A percentile compares a stretch with the other conserved stretches of the same genome.
Conservation (phyloP, 1,140 invertebrate species). For the Drosophila sproati region DNA sequence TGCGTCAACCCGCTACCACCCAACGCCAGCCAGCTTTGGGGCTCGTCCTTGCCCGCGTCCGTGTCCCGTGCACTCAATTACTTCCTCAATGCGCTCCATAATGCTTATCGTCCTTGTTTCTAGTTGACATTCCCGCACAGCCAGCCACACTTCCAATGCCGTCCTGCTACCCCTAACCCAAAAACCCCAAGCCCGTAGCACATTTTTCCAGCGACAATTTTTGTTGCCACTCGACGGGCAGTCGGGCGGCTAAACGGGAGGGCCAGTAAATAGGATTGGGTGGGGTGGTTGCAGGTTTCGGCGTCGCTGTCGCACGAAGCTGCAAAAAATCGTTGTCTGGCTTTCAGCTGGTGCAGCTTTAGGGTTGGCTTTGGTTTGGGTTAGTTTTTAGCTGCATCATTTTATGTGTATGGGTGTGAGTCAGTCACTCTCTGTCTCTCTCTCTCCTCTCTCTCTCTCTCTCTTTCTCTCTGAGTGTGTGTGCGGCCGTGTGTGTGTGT, state of each 20-base stretch:
- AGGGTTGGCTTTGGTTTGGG: constrained; percentile 59
- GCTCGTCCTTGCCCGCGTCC: constrained; percentile 70
- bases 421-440: not conserved
- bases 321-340: constrained; percentile 75
- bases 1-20: constrained; percentile 22
- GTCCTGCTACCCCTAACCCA: constrained; percentile 11
- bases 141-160: constrained; percentile 57
- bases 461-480: no score
- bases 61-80: constrained; percentile 81
- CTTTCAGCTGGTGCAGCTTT: constrained; percentile 61
- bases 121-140: constrained; percentile 81
- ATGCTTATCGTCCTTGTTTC: constrained; percentile 83
- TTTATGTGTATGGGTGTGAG: constrained; percentile 16
- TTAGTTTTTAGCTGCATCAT: constrained; percentile 63
- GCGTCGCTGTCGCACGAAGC: constrained; percentile 69
- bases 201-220: constrained; percentile 83
- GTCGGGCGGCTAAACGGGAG: not conserved
- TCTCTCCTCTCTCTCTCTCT: no score
- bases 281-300: constrained; percentile 26
- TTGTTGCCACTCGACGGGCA: constrained; percentile 63
- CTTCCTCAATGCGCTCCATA: constrained; percentile 83
- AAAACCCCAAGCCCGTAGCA: constrained; percentile 65
- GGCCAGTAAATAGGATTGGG: not conserved
- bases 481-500: constrained; percentile 21
- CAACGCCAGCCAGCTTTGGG: constrained; percentile 3